A percentile compares a stretch with the other conserved stretches of the same genome.
These are phyloP conservation scores for Cordilura impudica DNA, from an alignment of 2,888 invertebrate species.

Conservation along the genomic window DNA sequence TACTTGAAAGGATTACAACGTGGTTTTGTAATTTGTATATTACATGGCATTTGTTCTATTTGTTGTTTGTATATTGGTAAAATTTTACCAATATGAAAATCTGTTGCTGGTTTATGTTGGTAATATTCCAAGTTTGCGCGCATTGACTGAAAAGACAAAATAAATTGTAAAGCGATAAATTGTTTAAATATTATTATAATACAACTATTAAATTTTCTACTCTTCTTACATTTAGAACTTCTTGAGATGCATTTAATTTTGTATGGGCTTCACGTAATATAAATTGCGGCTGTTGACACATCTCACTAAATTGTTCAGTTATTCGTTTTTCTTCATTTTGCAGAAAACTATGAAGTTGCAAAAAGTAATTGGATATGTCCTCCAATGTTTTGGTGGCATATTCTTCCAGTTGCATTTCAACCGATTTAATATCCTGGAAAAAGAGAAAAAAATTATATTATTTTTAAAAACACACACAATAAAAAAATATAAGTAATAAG, in stretches of 20 bases:
- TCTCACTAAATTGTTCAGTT: constrained; percentile 67
- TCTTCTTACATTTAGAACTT: constrained; percentile 67
- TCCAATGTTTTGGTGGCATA: constrained; percentile 69
- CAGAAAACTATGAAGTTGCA: constrained; percentile 71
- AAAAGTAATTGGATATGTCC: constrained; percentile 70
- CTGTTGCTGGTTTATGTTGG: constrained; percentile 59
- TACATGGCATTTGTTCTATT: constrained; percentile 69
- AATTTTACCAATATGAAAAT: constrained; percentile 66
- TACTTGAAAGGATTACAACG: constrained; percentile 70
- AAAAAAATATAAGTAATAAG: neutral
- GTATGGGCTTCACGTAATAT: constrained; percentile 67
- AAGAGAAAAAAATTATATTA: neutral
- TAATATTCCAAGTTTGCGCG: constrained; percentile 60
- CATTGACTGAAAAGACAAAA: constrained; percentile 64
- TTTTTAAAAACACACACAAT: neutral
- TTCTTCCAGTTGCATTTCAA: constrained; percentile 69
- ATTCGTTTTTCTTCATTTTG: constrained; percentile 71
- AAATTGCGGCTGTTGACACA: constrained; percentile 68
- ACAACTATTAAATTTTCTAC: neutral
- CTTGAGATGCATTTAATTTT: constrained; percentile 67
- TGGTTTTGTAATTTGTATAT: constrained; percentile 66
- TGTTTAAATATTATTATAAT: no score
- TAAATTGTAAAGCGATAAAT: neutral
- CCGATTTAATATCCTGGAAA: constrained; percentile 70
- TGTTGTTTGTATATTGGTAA: constrained; percentile 63